Evolutionary conservation across 2,888 invertebrate genomes (phyloP), one percentile per base, ranked within the genome.

Genomic region (Sclerodermus sp.): DNA sequence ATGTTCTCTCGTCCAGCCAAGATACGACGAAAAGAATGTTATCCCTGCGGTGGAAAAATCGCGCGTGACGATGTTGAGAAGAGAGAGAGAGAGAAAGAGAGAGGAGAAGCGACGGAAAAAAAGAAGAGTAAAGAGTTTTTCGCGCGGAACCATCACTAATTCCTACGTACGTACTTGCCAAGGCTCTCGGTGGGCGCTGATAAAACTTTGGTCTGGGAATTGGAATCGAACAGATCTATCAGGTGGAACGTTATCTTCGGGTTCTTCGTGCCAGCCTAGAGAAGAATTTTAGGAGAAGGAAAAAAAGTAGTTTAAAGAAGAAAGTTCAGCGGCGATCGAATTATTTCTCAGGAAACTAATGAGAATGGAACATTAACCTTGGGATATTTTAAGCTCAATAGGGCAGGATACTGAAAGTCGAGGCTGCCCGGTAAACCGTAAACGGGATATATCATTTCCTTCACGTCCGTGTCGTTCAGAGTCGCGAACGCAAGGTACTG

Each of bases 401-500:
- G 79, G 47, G 82, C 77, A 0, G 91, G 87, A 74, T 92, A 92
- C 73, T 89, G 89, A 62, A 83, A 79, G 12, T 79, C 76, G 0
- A 81, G 48, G 44, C 81, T 79, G 0, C 81, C 82, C 0, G 87
- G 82, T 16, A 82, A 79, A 1, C 90, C 90, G 63, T 91, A 92
- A 42, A 83, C 76, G 23, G 83, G 82, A 66, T 87, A 89, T 13
- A 81, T 79, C 30, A 85, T 86, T 1, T 85, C 84, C 55, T 82
- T 80, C 1, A 91, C 91, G 1, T 81, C 59, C 1, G 83, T 84
- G 63, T 90, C 90, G 69, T 90, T 84, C 70, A 89, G 89, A n/a
- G 83, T 82, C 1, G 87, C 88, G 43, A 87, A 89, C 0, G 88
- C 89, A 32, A 94, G 71, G 54, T 84, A 82, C 2, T 79, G 80